Base-by-base conservation (phyloP, 2,797 vertebrate species). In the Erpetoichthys calabaricus region DNA sequence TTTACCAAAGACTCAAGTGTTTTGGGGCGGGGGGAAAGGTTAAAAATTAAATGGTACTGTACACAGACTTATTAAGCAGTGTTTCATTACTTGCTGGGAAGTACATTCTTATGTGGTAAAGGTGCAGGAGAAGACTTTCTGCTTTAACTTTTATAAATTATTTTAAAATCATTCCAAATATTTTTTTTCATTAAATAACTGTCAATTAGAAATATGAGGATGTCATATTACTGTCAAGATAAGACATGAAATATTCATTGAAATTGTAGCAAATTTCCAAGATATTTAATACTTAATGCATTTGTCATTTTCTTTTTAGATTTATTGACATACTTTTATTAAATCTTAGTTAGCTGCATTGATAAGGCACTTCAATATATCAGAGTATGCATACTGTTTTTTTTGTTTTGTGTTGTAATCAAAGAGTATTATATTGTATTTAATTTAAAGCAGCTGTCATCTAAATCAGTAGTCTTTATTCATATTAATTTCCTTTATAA, bases 171-270 rank as follows among this genome's bases (percentile, higher is more conserved):
- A 65, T 57, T 52, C 45, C 54, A 43, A 7, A 49, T 57, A 64
- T 52, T 60, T 57, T 61, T 60, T 68, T 86, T 89, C 85, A 88
- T 91, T 89, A 87, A 84, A 84, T 87, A 83, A 84, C 79, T 85
- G 86, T 88, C 86, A 86, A 83, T 90, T 89, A 88, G 78, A 86
- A 84, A 88, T 84, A 88, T 82, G 83, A 83, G 80, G 80, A 83
- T 86, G 87, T 84, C 85, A 85, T 80, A 83, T 81, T 85, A 86
- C 85, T 88, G 85, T 86, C 85, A 85, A 85, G 87, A 86, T 84
- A 85, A 83, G 80, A 63, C 82, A 87, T 88, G 80, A 88, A 85
- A 88, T 85, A 89, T 89, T 86, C 84, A 88, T 88, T 76, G 73
- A 80, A 80, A 81, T 81, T 80, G 79, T 82, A 58, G 76, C 75